Base-by-base conservation (phyloP, 2,113 vertebrate species). In the Microtus ochrogaster region DNA sequence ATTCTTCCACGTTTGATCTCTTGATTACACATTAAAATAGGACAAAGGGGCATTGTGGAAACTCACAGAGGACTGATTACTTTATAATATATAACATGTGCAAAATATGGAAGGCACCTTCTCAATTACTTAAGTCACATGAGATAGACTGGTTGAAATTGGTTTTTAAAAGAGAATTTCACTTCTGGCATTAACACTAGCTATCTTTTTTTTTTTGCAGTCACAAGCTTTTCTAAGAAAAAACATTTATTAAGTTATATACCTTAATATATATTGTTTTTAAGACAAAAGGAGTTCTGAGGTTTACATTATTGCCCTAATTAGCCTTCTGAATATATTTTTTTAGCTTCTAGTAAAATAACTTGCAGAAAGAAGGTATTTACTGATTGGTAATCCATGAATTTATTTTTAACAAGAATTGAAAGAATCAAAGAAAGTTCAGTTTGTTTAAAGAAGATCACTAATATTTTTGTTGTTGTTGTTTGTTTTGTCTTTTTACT, bases 21-120 rank as follows among this genome's bases (percentile, higher is more conserved):
- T 92, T 78, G 33, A 72, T 87, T 22, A 36, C 52, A 77, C 30
- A 28, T 78, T 91, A 92, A 92, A 90, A 86, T 88, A 12, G 93
- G 91, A 52, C 17, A 66, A 90, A 30, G 1, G 76, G 11, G 73
- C 14, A 77, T 1, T 79, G 1, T 63, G 77, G 61, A 96, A 85
- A 92, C 41, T 55, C 63, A 66, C 61, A 72, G 30, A 91, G 78
- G 72, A 70, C 36, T 41, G 49, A 73, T 83, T 91, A 52, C 33
- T 76, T 88, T 68, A 47, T 36, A 61, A 81, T 96, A 86, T 88
- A 63, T 79, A 91, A 44, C 24, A 65, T 6, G 7, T 63, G 4
- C 5, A 84, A 10, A 36, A n/a, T 2, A 81, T 76, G 52, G 19
- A 47, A 78, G 61, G 3, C 11, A 66, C 21, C 9, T 89, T 47